These are phyloP conservation scores for Hirundichthys speculiger DNA, from an alignment of 2,113 vertebrate genomes.

Conservation along the genomic window DNA sequence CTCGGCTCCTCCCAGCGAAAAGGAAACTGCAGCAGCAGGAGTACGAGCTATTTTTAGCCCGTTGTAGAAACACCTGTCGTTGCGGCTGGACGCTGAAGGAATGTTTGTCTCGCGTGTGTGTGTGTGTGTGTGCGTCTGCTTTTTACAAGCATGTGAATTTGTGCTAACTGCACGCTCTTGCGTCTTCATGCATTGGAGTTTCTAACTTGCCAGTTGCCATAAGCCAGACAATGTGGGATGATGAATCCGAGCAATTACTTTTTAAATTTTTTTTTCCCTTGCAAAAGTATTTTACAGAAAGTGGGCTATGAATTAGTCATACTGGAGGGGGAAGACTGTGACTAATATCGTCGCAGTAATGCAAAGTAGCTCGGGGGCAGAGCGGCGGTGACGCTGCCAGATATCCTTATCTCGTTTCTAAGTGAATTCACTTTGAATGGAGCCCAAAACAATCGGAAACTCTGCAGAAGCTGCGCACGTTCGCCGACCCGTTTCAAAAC, in stretches of 20 bases:
- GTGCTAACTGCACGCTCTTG: not conserved
- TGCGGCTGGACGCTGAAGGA: constrained; percentile 28
- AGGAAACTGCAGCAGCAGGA: constrained; percentile 13
- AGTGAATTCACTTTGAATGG: not conserved
- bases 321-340: too few species aligned
- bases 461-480: not conserved
- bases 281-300: too few species aligned
- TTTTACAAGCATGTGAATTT: not conserved
- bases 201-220: not conserved
- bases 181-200: not conserved
- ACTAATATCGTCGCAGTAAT: too few species aligned
- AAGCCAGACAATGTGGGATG: too few species aligned
- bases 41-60: constrained; percentile 51
- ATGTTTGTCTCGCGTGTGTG: constrained; percentile 1
- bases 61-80: constrained; percentile 48
- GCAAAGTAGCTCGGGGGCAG: too few species aligned
- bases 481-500: not conserved
- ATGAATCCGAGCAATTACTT: too few species aligned
- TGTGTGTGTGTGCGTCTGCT: not conserved
- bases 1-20: constrained; percentile 32
- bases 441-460: not conserved
- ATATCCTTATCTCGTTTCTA: too few species aligned
- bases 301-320: too few species aligned
- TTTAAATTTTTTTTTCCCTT: too few species aligned
- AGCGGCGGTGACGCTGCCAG: too few species aligned